Evolutionary conservation across 2,113 vertebrate genomes (phyloP).

Genomic region (Parus major): DNA sequence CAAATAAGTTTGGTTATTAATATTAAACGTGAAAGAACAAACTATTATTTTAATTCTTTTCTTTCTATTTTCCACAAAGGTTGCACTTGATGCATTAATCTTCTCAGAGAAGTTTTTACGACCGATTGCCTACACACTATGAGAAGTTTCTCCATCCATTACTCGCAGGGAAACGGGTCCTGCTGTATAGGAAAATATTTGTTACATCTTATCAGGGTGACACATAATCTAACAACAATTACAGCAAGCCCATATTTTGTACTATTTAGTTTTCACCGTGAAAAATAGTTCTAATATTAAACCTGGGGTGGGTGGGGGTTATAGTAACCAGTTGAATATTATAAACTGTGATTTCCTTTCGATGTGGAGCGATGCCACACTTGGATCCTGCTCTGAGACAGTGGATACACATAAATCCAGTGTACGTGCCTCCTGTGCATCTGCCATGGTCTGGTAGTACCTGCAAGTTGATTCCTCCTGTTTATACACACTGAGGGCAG

Average conservation of each 20-base stretch:
- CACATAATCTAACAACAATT: slow-evolving; percentile 87
- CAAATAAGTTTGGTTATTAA: slow-evolving; percentile 3
- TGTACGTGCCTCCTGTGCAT: not conserved
- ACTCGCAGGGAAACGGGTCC: slow-evolving; percentile 72
- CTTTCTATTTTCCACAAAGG: slow-evolving; percentile 57
- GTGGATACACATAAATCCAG: slow-evolving; percentile 4
- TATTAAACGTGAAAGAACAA: slow-evolving; percentile 48
- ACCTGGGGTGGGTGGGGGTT: slow-evolving; percentile 56
- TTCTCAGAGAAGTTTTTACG: slow-evolving; percentile 79
- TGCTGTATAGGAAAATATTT: slow-evolving; percentile 78
- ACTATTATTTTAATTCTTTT: slow-evolving; percentile 72
- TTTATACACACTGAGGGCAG: not conserved
- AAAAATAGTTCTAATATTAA: slow-evolving; percentile 78
- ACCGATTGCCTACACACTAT: slow-evolving; percentile 72
- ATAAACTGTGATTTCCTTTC: slow-evolving; percentile 16
- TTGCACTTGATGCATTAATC: slow-evolving; percentile 78
- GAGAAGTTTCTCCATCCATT: slow-evolving; percentile 84
- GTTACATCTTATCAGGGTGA: slow-evolving; percentile 87
- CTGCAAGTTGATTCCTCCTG: not conserved
- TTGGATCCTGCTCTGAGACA: not conserved
- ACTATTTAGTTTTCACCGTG: slow-evolving; percentile 74
- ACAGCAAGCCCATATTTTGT: slow-evolving; percentile 81
- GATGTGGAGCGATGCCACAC: accelerated
- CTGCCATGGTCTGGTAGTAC: not conserved
- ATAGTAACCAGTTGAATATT: slow-evolving; percentile 62